Evolutionary conservation across 2,888 invertebrate genomes (phyloP), one percentile per base, ranked within the genome.

Genomic region (Troilus luridus): DNA sequence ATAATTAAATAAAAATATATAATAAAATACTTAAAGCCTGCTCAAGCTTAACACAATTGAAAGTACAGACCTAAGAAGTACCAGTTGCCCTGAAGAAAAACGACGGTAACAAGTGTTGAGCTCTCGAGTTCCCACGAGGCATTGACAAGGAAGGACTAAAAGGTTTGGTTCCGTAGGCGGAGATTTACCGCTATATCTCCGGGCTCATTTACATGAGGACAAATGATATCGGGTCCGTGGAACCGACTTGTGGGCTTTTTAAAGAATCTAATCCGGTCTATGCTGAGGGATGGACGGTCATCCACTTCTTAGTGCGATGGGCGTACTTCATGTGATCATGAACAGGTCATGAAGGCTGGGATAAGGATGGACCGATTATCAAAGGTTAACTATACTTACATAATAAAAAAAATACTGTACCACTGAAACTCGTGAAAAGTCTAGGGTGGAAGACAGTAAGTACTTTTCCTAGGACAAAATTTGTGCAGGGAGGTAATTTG

Each of bases 161-260:
- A 89, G 89, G 89, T 64, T 64, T 89, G 24, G 27, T 60, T 59
- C 88, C 88, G 89, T 89, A 89, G 89, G 89, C 89, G 89, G 89
- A 60, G 64, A 89, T 89, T 89, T 89, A 89, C 64, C 89, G n/a
- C 64, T 62, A 60, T 62, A 54, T 64, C 60, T 9, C 54, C n/a
- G 5, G 67, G 41, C 89, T 89, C 62, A 64, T 89, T 89, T 89
- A 89, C 89, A 89, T 89, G 54, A 11, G 64, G 67, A 27, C 89
- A 88, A 89, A 67, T 89, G 89, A 89, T 89, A 89, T 89, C 89
- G 11, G 27, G 89, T 88, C 59, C 58, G n/a, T 56, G 85, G 81
- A 85, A 56, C 81, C 11, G 56, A 85, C 19, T 21, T 56, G 56
- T 85, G 56, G 56, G 56, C 85, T 85, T 85, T 85, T 85, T 85